These are phyloP conservation scores for Parnassius mnemosyne DNA, from an alignment of 2,888 invertebrate genomes.

Conservation along the genomic window DNA sequence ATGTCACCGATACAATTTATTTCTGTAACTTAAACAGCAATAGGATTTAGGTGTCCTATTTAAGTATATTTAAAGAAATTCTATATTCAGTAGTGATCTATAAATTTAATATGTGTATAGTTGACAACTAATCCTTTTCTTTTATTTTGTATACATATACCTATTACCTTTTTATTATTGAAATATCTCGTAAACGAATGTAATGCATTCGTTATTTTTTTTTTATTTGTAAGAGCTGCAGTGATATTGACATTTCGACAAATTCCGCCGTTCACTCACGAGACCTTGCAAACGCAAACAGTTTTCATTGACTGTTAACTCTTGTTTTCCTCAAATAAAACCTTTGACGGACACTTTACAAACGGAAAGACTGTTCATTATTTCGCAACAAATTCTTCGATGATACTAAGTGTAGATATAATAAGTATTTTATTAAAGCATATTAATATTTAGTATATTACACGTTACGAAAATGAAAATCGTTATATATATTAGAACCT, in stretches of 20 bases:
- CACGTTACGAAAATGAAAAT: no score
- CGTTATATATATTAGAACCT: no score
- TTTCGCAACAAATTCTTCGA: constrained; percentile 1
- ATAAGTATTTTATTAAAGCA: no score
- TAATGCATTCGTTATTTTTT: constrained; percentile 33
- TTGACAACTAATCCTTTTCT: no score
- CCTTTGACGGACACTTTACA: constrained; percentile 11
- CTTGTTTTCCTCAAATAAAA: constrained; percentile 26
- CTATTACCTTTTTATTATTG: neutral
- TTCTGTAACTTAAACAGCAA: constrained; percentile 5
- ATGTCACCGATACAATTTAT: constrained; percentile 44
- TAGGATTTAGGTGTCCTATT: no score
- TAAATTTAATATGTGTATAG: no score
- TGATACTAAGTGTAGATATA: neutral
- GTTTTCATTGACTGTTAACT: constrained; percentile 35
- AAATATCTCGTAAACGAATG: constrained; percentile 3
- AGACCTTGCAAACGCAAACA: constrained; percentile 44
- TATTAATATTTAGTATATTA: no score
- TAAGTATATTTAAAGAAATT: no score
- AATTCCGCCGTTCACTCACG: constrained; percentile 41
- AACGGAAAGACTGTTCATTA: constrained; percentile 1
- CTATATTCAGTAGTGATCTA: no score
- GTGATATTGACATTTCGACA: constrained; percentile 45
- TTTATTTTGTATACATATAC: neutral
- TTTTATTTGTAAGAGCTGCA: constrained; percentile 31